Percentiles rank a stretch among this genome's conserved stretches.
Conservation (phyloP, 1,140 invertebrate species). For the Micrasema minimum region DNA sequence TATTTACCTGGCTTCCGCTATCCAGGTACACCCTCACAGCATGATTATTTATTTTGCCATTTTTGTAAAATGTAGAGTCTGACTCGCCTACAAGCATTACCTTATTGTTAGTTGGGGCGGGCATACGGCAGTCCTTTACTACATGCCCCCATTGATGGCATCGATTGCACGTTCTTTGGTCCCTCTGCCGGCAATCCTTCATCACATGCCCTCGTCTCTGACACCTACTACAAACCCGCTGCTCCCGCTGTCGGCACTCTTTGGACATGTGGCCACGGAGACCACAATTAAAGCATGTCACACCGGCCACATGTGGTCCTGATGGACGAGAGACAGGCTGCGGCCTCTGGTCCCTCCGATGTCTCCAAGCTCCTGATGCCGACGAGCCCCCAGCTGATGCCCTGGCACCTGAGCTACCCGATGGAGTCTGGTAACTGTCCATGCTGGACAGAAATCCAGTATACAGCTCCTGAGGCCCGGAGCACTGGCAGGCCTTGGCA, state of each 20-base stretch:
- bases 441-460: constrained; percentile 53
- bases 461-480: constrained; percentile 54
- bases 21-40: background rate
- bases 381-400: background rate
- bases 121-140: background rate
- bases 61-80: background rate
- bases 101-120: background rate
- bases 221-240: no score
- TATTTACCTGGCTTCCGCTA: background rate
- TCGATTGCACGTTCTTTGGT: background rate
- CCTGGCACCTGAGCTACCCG: background rate
- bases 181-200: background rate
- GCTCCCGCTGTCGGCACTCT: no score
- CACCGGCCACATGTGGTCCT: background rate
- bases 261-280: no score
- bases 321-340: background rate
- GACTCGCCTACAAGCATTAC: background rate
- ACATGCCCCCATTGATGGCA: background rate
- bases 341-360: no score
- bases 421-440: background rate
- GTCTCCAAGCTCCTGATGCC: background rate
- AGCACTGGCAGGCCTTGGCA: constrained; percentile 55
- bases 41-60: background rate
- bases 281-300: background rate
- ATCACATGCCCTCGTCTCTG: background rate